Conservation (phyloP, 2,888 invertebrate genomes). For the Aspidapion aeneum region DNA sequence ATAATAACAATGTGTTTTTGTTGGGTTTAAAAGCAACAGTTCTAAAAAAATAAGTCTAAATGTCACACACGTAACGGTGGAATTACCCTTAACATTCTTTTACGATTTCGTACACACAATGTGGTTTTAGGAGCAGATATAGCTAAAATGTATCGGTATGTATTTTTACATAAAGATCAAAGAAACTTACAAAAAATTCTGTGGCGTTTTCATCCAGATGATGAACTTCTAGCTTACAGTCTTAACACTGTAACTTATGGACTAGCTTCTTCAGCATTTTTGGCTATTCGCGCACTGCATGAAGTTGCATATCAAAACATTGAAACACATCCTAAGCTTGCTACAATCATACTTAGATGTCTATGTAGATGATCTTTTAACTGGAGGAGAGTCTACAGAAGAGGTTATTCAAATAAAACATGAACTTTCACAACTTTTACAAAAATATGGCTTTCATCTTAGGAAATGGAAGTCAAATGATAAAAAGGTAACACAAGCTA, state of each 20-base stretch:
- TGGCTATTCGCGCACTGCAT: slow-evolving; percentile 12
- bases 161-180: too few species aligned
- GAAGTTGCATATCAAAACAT: slow-evolving; percentile 7
- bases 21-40: too few species aligned
- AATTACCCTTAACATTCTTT: too few species aligned
- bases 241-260: slow-evolving; percentile 26
- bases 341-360: slow-evolving; percentile 19
- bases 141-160: slow-evolving; percentile 21
- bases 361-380: slow-evolving; percentile 27
- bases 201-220: slow-evolving; percentile 18
- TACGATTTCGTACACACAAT: too few species aligned
- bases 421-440: slow-evolving; percentile 9
- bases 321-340: background rate
- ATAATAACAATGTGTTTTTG: too few species aligned
- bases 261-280: slow-evolving; percentile 14
- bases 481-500: background rate
- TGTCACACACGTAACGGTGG: too few species aligned
- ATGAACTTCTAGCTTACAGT: slow-evolving; percentile 14
- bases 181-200: too few species aligned
- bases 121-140: slow-evolving; percentile 24
- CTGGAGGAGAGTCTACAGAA: slow-evolving; percentile 13
- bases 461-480: slow-evolving; percentile 25
- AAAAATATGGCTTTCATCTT: slow-evolving; percentile 19
- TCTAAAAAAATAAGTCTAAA: too few species aligned
- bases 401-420: slow-evolving; percentile 4